Evolutionary conservation across 1,140 invertebrate species (phyloP).

Genomic region (Nephila pilipes): DNA sequence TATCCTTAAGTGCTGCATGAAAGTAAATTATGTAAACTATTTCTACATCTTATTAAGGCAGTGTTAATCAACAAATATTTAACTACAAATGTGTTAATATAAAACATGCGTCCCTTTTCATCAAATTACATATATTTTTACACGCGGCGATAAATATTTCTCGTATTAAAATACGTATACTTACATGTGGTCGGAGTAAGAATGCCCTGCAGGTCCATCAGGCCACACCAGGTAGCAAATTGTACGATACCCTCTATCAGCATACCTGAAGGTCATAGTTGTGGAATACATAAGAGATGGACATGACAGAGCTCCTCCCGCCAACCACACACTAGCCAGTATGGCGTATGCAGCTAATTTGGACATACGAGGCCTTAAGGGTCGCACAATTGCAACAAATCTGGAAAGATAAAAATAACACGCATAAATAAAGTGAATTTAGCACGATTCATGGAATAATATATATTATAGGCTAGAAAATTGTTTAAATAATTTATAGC

Average conservation of each 20-base stretch:
- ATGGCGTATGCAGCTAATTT: conserved; percentile 88
- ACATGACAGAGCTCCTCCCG: conserved; percentile 88
- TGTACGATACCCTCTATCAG: conserved; percentile 83
- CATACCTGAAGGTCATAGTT: conserved; percentile 86
- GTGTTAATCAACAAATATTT: too few relatives aligned
- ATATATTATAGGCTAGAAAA: too few relatives aligned
- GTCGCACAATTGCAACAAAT: conserved; percentile 95
- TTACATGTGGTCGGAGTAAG: conserved; percentile 86
- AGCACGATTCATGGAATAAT: not conserved
- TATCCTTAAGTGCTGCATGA: too few relatives aligned
- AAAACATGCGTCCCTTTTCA: too few relatives aligned
- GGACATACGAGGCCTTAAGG: conserved; percentile 91
- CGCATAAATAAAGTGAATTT: not conserved
- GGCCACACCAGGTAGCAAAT: conserved; percentile 87
- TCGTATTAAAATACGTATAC: conserved; percentile 79
- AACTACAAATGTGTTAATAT: too few relatives aligned
- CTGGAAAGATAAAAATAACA: conserved; percentile 83
- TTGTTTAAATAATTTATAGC: too few relatives aligned
- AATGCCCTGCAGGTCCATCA: conserved; percentile 84
- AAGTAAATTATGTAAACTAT: too few relatives aligned
- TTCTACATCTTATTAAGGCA: too few relatives aligned
- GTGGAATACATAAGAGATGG: conserved; percentile 92
- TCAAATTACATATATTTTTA: too few relatives aligned
- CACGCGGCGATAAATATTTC: too few relatives aligned
- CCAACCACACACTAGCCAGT: conserved; percentile 90